Evolutionary conservation across 2,888 invertebrate genomes (phyloP).

Genomic region (Agrenia bidenticulata): DNA sequence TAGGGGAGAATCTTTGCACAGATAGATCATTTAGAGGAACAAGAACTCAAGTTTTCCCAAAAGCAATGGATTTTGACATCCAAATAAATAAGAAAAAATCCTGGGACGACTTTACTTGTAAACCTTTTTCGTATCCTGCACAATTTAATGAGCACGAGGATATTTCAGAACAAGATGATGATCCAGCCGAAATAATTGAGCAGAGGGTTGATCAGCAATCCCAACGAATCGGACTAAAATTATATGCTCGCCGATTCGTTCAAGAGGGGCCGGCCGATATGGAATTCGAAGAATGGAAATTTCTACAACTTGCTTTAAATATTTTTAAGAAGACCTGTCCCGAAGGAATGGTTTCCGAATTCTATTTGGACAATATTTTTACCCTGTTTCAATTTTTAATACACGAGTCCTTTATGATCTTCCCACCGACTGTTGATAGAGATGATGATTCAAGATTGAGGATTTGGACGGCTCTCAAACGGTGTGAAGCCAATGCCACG

Average conservation of each 20-base stretch:
- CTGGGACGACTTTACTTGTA: too few species aligned
- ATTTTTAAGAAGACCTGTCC: slow-evolving; percentile 44
- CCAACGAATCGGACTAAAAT: slow-evolving; percentile 28
- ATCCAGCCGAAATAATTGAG: slow-evolving; percentile 13
- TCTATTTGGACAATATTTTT: slow-evolving; percentile 37
- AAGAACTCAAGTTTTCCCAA: slow-evolving; percentile 23
- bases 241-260: slow-evolving; percentile 33
- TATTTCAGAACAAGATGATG: background rate
- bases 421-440: slow-evolving; percentile 24
- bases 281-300: slow-evolving; percentile 38
- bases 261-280: slow-evolving; percentile 25
- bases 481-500: slow-evolving; percentile 26
- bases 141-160: background rate
- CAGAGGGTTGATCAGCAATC: slow-evolving; percentile 39
- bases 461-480: slow-evolving; percentile 22
- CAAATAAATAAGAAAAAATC: slow-evolving; percentile 19
- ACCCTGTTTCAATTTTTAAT: slow-evolving; percentile 34
- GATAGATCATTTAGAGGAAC: background rate
- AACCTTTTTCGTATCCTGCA: background rate
- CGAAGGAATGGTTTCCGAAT: slow-evolving; percentile 28
- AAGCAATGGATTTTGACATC: slow-evolving; percentile 32
- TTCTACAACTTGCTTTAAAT: slow-evolving; percentile 30
- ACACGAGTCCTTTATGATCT: slow-evolving; percentile 34
- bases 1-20: slow-evolving; percentile 28
- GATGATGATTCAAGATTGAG: slow-evolving; percentile 21